Base-by-base conservation (phyloP, 2,113 vertebrate genomes). In the Brachypteracias leptosomus region DNA sequence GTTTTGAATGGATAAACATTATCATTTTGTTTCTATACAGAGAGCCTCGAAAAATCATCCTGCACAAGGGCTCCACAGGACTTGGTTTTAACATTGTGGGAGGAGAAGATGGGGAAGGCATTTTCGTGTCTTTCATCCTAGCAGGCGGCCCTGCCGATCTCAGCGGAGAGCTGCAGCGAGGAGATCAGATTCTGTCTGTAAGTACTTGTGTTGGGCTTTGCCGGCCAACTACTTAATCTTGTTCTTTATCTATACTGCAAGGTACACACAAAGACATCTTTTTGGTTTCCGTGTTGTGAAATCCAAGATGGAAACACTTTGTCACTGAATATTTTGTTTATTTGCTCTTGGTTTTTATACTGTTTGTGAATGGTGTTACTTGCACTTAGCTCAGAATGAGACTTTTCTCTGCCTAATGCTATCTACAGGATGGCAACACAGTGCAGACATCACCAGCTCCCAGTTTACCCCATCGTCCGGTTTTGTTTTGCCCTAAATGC, bases 41-140 rank as follows among this genome's bases (percentile, higher is more conserved):
- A 97, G 99, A 99, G 76, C 99, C 99, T 83, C 98, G 99, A 91
- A 99, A 99, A 98, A 98, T 99, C 11, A 98, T 99, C 71, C 98
- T 99, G 70, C 99, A 99, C 97, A 99, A 99, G 97, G 99, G 99
- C 88, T 99, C 99, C 88, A 99, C 99, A 6, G 99, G 99, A 96
- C 98, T 99, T 95, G 99, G 99, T 95, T 99, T 99, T 97, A 99
- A 99, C 98, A 99, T 99, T 35, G 99, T 99, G 74, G 99, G 99
- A 13, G 99, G 99, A 29, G 99, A 99, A 97, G 99, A 99, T 26
- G 99, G 99, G 78, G 99, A 99, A 98, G 99, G 99, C 82, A 99
- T 99, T 97, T 99, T 99, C 65, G 99, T 99, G 42, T 99, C 99
- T 58, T 99, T 99, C 98, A 99, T 99, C 97, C 98, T 99, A 62